Conservation (phyloP, 2,888 invertebrate genomes). For the Dioctria rufipes region DNA sequence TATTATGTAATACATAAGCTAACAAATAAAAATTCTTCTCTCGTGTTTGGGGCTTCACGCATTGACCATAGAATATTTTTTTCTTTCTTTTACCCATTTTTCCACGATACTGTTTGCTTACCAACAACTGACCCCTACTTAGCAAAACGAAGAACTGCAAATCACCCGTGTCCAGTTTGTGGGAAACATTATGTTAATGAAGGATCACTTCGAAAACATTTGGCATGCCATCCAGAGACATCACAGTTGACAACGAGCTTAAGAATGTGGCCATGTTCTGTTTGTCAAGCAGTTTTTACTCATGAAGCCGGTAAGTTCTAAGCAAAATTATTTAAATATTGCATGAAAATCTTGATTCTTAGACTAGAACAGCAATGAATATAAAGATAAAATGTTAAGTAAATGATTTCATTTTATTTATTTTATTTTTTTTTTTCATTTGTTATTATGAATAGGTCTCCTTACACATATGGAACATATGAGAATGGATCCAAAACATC, state of each 20-base stretch:
- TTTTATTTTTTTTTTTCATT: constrained; percentile 60
- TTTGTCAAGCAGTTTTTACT: constrained; percentile 95
- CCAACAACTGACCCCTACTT: constrained; percentile 82
- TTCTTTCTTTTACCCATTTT: constrained; percentile 59
- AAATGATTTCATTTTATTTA: background rate
- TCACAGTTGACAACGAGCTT: constrained; percentile 88
- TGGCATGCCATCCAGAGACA: constrained; percentile 94
- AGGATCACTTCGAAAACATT: constrained; percentile 91
- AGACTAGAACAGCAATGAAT: background rate
- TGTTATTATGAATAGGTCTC: constrained; percentile 77
- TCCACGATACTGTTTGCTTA: constrained; percentile 65
- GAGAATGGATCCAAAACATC: constrained; percentile 97
- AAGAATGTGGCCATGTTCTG: constrained; percentile 96
- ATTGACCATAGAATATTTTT: constrained; percentile 63
- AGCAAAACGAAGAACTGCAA: constrained; percentile 94
- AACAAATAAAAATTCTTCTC: constrained; percentile 4
- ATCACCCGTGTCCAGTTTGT: constrained; percentile 95
- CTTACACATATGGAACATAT: constrained; percentile 96
- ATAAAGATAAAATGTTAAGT: no score
- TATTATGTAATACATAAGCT: background rate
- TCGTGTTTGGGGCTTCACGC: constrained; percentile 61
- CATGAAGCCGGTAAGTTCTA: constrained; percentile 88
- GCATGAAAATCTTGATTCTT: background rate
- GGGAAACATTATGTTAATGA: constrained; percentile 97
- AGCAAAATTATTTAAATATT: constrained; percentile 15